phyloP scores from a whole-genome alignment of 2,113 vertebrate genomes.

The Rousettus leschenaultii region DNA sequence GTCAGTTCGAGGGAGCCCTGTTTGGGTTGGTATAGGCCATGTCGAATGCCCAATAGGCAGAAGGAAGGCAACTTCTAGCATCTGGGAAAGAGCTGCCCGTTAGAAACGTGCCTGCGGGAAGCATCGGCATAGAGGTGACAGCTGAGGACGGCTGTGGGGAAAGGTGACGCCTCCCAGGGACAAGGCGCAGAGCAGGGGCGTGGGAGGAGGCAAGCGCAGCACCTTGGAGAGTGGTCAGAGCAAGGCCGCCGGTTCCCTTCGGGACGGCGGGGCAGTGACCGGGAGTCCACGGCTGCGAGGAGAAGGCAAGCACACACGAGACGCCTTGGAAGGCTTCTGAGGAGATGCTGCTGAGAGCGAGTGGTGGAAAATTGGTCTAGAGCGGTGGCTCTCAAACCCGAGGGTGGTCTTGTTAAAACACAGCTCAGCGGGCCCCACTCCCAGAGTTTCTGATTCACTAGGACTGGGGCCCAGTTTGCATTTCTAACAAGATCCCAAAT shows the following conservation, averaged over 20 bases:
- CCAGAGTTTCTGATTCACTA: neutral
- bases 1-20: neutral
- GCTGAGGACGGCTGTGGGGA: neutral
- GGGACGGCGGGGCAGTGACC: neutral
- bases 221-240: neutral
- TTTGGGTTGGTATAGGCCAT: neutral
- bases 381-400: neutral
- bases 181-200: neutral
- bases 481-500: neutral
- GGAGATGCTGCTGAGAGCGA: neutral
- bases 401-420: neutral
- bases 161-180: neutral
- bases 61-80: neutral
- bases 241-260: neutral
- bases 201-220: neutral
- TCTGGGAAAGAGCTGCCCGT: neutral
- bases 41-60: neutral
- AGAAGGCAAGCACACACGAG: neutral
- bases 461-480: neutral
- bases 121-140: neutral
- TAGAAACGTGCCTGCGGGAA: neutral
- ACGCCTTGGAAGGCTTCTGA: neutral
- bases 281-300: neutral
- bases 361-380: neutral
- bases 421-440: rapidly evolving